Base-by-base conservation (phyloP, 2,113 vertebrate genomes). In the Raja brachyura region DNA sequence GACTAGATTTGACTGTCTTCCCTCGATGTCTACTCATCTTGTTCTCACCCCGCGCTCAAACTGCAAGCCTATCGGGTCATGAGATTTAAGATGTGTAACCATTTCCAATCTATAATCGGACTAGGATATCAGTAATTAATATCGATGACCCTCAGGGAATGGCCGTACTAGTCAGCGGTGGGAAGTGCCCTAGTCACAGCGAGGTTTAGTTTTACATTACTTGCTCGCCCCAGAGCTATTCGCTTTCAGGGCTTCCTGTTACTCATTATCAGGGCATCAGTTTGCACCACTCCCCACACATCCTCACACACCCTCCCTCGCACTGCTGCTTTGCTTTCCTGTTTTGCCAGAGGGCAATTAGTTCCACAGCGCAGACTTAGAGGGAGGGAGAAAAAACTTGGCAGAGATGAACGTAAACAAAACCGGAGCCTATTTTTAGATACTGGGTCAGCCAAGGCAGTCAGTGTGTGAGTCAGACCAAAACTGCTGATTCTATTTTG, bases 361-460 rank as follows among this genome's bases (percentile, higher is more conserved):
- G 90, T 73, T 92, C 66, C 93, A 94, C 93, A 93, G 95, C 95
- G 63, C 93, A 96, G 94, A 94, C 94, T 95, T 97, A 94, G 39
- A 93, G 75, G 11, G 7, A 20, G 56, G 78, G 39, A 81, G 48
- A 63, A 93, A 75, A 90, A 93, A 74, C 94, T 94, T 94, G 94
- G 94, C 95, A 95, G 95, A 94, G 94, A 95, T 93, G 88, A 94
- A 94, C 95, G n/a, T 93, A 94, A 94, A 94, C 94, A 95, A 94
- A 94, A 93, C 93, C 93, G 81, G 93, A 93, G 13, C 0, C 93
- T 94, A 93, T 94, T 95, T 94, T 95, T 94, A 94, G 93, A 94
- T 94, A 88, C 83, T 31, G 61, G 59, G 59, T 90, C 48, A 79
- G 90, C 1, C 22, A 94, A 90, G 93, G 94, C 94, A 90, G 75